Percentiles rank a stretch among this genome's conserved stretches.
Evolutionary conservation across 2,888 invertebrate species (phyloP).

Genomic region (Pasiphila rectangulata): DNA sequence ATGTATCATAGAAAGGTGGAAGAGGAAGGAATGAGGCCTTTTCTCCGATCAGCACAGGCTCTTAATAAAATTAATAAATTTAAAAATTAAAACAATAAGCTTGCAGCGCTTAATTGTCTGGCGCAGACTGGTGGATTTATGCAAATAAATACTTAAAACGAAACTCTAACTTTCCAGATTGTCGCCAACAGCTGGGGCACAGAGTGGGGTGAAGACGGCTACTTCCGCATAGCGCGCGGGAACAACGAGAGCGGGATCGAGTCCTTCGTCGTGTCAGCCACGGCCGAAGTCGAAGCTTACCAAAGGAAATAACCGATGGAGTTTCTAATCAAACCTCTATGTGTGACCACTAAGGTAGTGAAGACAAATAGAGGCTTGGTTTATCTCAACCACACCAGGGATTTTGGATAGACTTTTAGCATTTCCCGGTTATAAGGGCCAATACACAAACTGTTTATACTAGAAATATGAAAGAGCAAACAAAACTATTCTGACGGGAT

Average conservation of each 20-base stretch:
- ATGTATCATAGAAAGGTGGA: no score
- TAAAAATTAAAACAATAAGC: no score
- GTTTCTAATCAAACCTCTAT: conserved; percentile 56
- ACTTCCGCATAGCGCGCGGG: conserved; percentile 92
- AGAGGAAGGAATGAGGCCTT: no score
- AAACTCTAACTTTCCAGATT: conserved; percentile 86
- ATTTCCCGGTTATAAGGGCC: no score
- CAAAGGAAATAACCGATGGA: conserved; percentile 59
- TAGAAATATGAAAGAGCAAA: no score
- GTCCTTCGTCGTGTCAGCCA: conserved; percentile 90
- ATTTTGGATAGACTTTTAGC: conserved; percentile 47
- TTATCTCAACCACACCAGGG: conserved; percentile 57
- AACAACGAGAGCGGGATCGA: conserved; percentile 94
- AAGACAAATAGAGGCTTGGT: conserved; percentile 51
- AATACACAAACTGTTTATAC: no score
- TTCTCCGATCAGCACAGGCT: no score
- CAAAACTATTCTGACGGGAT: no score
- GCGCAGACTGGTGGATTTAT: no score
- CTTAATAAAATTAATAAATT: no score
- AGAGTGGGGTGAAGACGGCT: conserved; percentile 95
- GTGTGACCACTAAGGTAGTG: conserved; percentile 52
- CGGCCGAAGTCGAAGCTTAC: conserved; percentile 82
- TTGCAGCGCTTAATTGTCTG: no score
- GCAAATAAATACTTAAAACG: no score
- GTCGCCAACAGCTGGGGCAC: conserved; percentile 97